phyloP scores from a whole-genome alignment of 2,888 invertebrate species.

The Eupeodes latifasciatus region DNA sequence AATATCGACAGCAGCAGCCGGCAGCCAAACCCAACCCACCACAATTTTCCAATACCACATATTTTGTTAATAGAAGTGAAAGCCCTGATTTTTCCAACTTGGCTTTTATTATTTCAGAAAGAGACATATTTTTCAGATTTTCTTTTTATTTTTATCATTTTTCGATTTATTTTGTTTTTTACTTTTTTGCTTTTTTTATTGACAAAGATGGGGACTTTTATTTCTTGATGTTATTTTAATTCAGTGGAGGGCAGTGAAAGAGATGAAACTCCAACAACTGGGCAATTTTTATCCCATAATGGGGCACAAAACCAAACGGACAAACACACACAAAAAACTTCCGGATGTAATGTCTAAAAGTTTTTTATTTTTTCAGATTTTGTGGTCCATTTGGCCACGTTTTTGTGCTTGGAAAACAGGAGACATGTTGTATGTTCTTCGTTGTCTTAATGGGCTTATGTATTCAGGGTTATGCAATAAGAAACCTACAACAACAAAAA shows the following conservation, averaged over 20 bases:
- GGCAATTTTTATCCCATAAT: constrained; percentile 43
- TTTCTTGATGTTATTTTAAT: constrained; percentile 71
- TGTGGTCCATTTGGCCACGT: not conserved
- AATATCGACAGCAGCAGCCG: not conserved
- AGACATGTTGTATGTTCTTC: constrained; percentile 60
- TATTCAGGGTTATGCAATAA: constrained; percentile 34
- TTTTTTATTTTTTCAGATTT: constrained; percentile 8
- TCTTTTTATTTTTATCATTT: constrained; percentile 35
- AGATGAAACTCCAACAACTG: constrained; percentile 49
- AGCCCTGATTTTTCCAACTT: constrained; percentile 56
- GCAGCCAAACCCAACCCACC: not conserved
- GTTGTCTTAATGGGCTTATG: constrained; percentile 69
- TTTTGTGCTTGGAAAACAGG: constrained; percentile 21
- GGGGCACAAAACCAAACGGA: constrained; percentile 22
- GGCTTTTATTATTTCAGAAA: constrained; percentile 55
- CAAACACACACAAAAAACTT: constrained; percentile 13
- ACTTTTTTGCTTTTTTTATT: constrained; percentile 36
- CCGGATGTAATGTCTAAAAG: constrained; percentile 39
- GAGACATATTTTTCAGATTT: constrained; percentile 65
- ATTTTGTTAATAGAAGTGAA: constrained; percentile 1
- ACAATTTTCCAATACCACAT: constrained; percentile 29
- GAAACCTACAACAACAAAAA: constrained; percentile 12
- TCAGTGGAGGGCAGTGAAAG: constrained; percentile 55
- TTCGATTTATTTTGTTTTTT: constrained; percentile 16
- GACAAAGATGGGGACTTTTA: constrained; percentile 70